Base-by-base conservation (phyloP, 2,888 invertebrate genomes). In the Abscondita cerata region DNA sequence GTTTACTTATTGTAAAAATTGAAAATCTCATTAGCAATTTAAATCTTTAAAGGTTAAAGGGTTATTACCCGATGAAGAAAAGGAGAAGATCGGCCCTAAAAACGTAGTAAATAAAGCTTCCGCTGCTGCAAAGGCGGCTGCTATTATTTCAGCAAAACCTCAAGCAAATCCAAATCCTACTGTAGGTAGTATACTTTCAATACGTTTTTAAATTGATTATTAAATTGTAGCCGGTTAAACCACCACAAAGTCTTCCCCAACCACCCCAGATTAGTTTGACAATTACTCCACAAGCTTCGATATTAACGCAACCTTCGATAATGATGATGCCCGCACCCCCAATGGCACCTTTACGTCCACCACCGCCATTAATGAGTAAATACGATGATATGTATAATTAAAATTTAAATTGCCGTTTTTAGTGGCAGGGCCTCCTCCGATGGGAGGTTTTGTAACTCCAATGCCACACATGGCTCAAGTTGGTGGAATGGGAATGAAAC, bases 51-150 rank as follows among this genome's bases (percentile, higher is more conserved):
- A 77, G 77, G 79, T 93, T 1, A 96, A 97, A 80, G 97, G 97
- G 1, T 84, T 98, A 3, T 82, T 97, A 64, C 95, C 95, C 0
- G 97, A 98, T 76, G 96, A 96, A 77, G 96, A 96, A 78, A 97
- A 97, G 74, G 97, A 98, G 76, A 96, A 96, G 81, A 97, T 97
- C 71, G 98, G 97, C 0, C 97, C 96, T 0, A 93, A 91, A 81
- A 92, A 92, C 1, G 91, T 89, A 8, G 68, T 70, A 4, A 79
- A 76, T 53, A 76, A 79, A 12, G 76, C 76, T n/a, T 78, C 75
- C 6, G 77, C 75, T 8, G 77, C 78, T 18, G 68, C 57, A 38
- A 76, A 76, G 25, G 74, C 80, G 0, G 73, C 79, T 1, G 78
- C 84, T 66, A 69, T 82, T 72, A 72, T 81, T 34, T 78, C 81